These are phyloP conservation scores for Helleia helle DNA, from an alignment of 2,888 invertebrate genomes.

Conservation along the genomic window DNA sequence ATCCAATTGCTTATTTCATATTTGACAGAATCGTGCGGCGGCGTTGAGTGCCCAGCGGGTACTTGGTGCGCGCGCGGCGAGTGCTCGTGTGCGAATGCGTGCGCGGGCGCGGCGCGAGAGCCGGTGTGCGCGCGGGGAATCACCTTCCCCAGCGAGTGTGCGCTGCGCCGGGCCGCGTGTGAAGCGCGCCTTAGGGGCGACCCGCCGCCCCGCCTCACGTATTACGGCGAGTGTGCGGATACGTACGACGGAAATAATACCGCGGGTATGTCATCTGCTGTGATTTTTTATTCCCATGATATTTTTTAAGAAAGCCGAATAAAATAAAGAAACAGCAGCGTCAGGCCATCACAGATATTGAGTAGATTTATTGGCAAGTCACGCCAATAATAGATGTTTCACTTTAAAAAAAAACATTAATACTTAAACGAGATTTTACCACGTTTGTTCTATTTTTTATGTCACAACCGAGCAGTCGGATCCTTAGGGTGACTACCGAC, in stretches of 20 bases:
- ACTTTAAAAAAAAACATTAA: too few species aligned
- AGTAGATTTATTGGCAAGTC: too few species aligned
- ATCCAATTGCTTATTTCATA: too few species aligned
- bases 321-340: too few species aligned
- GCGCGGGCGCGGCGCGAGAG: slow-evolving; percentile 77
- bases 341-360: too few species aligned
- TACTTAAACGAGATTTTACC: too few species aligned
- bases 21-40: slow-evolving; percentile 87
- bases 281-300: too few species aligned
- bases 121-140: slow-evolving; percentile 85
- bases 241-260: slow-evolving; percentile 73
- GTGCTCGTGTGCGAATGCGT: slow-evolving; percentile 87
- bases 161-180: slow-evolving; percentile 84
- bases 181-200: slow-evolving; percentile 78
- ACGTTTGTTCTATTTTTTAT: too few species aligned
- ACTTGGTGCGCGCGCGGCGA: slow-evolving; percentile 87
- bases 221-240: slow-evolving; percentile 86
- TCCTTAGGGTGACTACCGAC: too few species aligned
- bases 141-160: slow-evolving; percentile 88
- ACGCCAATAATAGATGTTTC: too few species aligned
- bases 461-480: too few species aligned
- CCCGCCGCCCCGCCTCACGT: slow-evolving; percentile 68
- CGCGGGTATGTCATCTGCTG: slow-evolving; percentile 29
- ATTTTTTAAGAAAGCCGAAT: too few species aligned
- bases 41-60: slow-evolving; percentile 84